A percentile compares a stretch with the other conserved stretches of the same genome.
Evolutionary conservation across 2,797 vertebrate species (phyloP).

Genomic region (Tauraco hartlaubi): DNA sequence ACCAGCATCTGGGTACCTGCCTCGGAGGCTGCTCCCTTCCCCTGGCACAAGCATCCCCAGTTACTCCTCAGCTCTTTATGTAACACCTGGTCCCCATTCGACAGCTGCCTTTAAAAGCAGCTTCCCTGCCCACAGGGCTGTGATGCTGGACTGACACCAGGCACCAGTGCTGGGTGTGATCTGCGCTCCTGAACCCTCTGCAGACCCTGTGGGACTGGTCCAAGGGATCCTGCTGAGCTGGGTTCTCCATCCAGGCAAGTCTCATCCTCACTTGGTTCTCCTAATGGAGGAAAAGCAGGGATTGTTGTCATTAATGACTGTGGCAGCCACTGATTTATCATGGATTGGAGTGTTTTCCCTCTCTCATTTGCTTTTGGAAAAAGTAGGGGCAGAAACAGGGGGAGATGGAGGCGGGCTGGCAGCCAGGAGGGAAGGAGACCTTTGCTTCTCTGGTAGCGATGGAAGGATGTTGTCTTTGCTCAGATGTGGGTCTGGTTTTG

Average conservation of each 20-base stretch:
- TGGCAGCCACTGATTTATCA: not conserved
- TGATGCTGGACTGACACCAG: not conserved
- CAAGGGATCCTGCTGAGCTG: not conserved
- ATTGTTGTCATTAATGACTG: not conserved
- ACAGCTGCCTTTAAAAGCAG: not conserved
- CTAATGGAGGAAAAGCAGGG: not conserved
- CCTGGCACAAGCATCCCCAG: rapidly evolving
- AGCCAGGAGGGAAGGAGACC: not conserved
- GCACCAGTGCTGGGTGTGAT: rapidly evolving
- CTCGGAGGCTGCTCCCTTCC: not conserved
- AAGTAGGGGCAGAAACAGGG: not conserved
- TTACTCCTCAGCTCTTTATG: not conserved
- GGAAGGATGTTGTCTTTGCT: not conserved
- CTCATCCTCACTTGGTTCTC: not conserved
- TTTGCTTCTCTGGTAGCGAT: rapidly evolving
- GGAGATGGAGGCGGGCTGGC: not conserved
- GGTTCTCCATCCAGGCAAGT: not conserved
- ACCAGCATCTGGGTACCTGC: not conserved
- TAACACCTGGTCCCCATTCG: not conserved
- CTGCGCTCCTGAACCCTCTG: not conserved
- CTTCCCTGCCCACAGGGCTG: rapidly evolving
- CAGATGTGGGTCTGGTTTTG: not conserved
- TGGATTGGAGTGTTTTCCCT: not conserved
- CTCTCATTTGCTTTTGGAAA: not conserved
- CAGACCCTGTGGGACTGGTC: rapidly evolving